Percentiles rank a stretch among this genome's conserved stretches.
Conservation (phyloP, 2,797 vertebrate species). For the Xenentodon cancila region DNA sequence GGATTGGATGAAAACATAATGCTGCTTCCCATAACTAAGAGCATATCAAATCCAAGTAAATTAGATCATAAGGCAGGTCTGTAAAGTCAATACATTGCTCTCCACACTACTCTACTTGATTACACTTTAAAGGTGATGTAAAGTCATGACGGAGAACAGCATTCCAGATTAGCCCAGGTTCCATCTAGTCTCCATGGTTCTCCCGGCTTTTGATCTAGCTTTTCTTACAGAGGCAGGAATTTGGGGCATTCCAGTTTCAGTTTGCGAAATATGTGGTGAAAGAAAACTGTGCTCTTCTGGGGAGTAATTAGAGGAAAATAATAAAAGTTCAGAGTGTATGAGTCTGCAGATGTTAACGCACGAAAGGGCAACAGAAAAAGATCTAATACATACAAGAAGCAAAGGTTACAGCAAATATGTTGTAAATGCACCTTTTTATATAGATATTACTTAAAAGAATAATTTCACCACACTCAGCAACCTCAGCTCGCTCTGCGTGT, state of each 20-base stretch:
- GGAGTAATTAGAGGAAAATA: slow-evolving; percentile 41
- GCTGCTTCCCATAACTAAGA: too few relatives aligned
- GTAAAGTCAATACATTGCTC: too few relatives aligned
- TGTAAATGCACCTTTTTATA: slow-evolving; percentile 2
- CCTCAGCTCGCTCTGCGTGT: slow-evolving; percentile 18
- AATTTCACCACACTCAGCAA: slow-evolving; percentile 14
- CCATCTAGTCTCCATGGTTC: slow-evolving; percentile 25
- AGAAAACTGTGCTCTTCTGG: slow-evolving; percentile 27
- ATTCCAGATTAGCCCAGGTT: neutral
- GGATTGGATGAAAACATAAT: too few relatives aligned
- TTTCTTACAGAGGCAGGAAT: slow-evolving; percentile 41
- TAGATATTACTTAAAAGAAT: slow-evolving; percentile 16
- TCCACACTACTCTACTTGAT: too few relatives aligned
- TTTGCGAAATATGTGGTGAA: slow-evolving; percentile 18
- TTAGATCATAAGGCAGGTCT: too few relatives aligned
- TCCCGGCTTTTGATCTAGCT: slow-evolving; percentile 35
- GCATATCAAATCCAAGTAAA: too few relatives aligned
- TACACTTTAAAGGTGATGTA: too few relatives aligned
- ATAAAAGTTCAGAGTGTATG: slow-evolving; percentile 27
- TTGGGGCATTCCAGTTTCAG: slow-evolving; percentile 32
- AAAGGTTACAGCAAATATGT: too few relatives aligned
- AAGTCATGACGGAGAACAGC: too few relatives aligned
- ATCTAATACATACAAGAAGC: neutral
- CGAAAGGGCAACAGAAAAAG: slow-evolving; percentile 2
- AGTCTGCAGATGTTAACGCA: slow-evolving; percentile 31